Percentiles rank a stretch among this genome's conserved stretches.
These are phyloP conservation scores for Dicycla oo DNA, from an alignment of 2,888 invertebrate genomes.

Conservation along the genomic window DNA sequence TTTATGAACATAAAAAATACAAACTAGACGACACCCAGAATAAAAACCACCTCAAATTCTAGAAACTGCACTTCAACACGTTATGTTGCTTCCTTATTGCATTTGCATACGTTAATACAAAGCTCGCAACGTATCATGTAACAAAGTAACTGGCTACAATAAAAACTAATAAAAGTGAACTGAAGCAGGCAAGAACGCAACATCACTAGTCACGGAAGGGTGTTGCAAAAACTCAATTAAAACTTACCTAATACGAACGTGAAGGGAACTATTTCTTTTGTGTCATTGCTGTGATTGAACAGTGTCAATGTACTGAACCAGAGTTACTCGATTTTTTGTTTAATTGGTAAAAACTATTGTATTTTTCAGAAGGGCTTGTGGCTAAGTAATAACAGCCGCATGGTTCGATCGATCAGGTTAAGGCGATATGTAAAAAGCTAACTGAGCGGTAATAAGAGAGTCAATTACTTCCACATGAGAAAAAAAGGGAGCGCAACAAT, in stretches of 20 bases:
- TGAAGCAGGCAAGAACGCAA: conserved; percentile 59
- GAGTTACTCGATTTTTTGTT: conserved; percentile 13
- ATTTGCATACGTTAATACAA: conserved; percentile 54
- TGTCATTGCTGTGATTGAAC: conserved; percentile 67
- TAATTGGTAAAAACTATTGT: neutral
- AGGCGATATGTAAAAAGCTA: too few relatives aligned
- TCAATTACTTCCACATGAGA: too few relatives aligned
- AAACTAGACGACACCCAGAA: neutral
- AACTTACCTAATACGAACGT: conserved; percentile 79
- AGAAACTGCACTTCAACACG: conserved; percentile 37
- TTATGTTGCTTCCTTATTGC: conserved; percentile 46
- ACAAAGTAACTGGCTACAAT: conserved; percentile 53
- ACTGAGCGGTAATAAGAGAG: too few relatives aligned
- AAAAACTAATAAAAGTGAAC: conserved; percentile 64
- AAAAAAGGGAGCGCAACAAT: too few relatives aligned
- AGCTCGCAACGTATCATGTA: conserved; percentile 48
- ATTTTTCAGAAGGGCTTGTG: neutral
- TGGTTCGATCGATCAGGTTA: too few relatives aligned
- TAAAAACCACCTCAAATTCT: conserved; percentile 5
- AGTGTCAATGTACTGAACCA: conserved; percentile 51
- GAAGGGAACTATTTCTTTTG: conserved; percentile 65
- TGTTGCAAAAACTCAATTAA: conserved; percentile 83
- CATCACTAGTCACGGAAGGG: conserved; percentile 70
- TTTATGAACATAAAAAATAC: neutral
- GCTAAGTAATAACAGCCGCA: too few relatives aligned